Base-by-base conservation (phyloP, 23 tunicate species). In the Trididemnum nubilum region DNA sequence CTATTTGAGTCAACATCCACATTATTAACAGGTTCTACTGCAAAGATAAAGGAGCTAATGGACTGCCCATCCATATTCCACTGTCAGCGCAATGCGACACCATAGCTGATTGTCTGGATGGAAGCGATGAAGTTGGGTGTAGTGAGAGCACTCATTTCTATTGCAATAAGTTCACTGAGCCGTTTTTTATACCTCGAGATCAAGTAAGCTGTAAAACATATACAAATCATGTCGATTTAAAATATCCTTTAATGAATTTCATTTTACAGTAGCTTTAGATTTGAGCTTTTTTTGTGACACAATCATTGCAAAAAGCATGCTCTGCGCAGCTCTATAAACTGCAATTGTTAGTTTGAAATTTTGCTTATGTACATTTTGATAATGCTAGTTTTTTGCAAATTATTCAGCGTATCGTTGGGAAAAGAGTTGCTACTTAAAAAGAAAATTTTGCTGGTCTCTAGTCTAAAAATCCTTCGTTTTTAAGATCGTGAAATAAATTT, bases 61-160 rank as follows among this genome's bases (percentile, higher is more conserved):
- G 85, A 1, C 77, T 81, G 4, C 92, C 92, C n/a, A 87, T 82
- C 35, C 92, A 87, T 79, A 87, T 87, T 36, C 86, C 86, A 3
- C 1, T 81, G 44, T 0, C 85, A 2, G 58, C 76, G 12, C 18
- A 33, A 26, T 87, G 92, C 51, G 54, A 87, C 64, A 58, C 39
- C n/a, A 64, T 87, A 27, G 60, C 81, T 37, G 94, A 89, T 37
- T 89, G 94, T 64, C 27, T 63, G 7, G 94, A 89, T 49, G 73
- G 49, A 23, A 89, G 94, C 52, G 94, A 89, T 63, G 94, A 89
- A 69, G 35, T 77, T 22, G 66, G 69, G 39, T 89, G 94, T 54
- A 52, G 54, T 76, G 25, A 12, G 23, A 35, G 61, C 12, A 89
- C 94, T 66, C 94, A 89, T 51, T 89, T 83, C 52, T 89, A 89